These are phyloP conservation scores for Pungitius pungitius DNA, from an alignment of 2,113 vertebrate genomes.

Conservation along the genomic window DNA sequence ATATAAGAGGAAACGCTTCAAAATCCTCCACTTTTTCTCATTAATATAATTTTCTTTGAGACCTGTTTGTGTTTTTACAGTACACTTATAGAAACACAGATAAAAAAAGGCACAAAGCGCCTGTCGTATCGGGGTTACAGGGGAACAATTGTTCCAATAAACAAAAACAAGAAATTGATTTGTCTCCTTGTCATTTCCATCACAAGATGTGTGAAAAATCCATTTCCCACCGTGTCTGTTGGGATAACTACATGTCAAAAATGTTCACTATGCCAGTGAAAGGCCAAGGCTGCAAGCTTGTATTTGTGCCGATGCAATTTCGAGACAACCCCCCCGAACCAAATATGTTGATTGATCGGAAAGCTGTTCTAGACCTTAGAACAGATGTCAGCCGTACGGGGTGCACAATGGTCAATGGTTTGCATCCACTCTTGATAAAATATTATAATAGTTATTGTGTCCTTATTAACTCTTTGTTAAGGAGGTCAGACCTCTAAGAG, in stretches of 20 bases:
- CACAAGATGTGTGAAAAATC: conserved; percentile 58
- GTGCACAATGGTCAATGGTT: background rate
- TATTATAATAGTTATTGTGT: background rate
- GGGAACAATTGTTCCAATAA: conserved; percentile 52
- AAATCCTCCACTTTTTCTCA: background rate
- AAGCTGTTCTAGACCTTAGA: background rate
- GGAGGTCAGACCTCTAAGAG: background rate
- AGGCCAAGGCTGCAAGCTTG: conserved; percentile 33
- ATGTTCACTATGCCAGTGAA: conserved; percentile 34
- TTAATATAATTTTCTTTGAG: background rate
- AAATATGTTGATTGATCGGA: conserved; percentile 37
- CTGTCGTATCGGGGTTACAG: conserved; percentile 30
- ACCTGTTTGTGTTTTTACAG: background rate
- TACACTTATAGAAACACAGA: conserved; percentile 3
- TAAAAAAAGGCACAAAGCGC: conserved; percentile 13
- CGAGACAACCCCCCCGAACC: conserved; percentile 18
- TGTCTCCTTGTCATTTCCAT: conserved; percentile 62
- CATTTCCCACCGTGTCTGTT: conserved; percentile 61
- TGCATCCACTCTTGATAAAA: conserved; percentile 8
- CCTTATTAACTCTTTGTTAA: background rate
- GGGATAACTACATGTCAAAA: conserved; percentile 66
- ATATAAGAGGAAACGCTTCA: background rate
- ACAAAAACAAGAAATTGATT: conserved; percentile 57
- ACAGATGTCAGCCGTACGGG: background rate
- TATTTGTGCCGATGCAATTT: conserved; percentile 36